These are phyloP conservation scores for Labroides dimidiatus DNA, from an alignment of 2,797 vertebrate genomes.

Conservation along the genomic window DNA sequence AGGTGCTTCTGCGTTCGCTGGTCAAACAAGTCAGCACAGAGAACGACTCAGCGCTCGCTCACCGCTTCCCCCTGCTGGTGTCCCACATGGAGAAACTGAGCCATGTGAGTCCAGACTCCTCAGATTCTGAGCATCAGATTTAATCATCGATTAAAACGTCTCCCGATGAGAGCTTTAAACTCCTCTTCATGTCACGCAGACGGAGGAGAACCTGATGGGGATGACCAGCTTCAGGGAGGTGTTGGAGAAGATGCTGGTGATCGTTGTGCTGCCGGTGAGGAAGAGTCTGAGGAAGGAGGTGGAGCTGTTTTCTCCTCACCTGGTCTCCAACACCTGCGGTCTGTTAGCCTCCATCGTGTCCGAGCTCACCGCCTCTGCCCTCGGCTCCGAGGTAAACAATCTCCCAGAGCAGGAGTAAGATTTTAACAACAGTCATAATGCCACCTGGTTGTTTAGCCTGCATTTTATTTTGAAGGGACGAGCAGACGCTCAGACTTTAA, in stretches of 20 bases:
- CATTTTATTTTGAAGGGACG: too few relatives aligned
- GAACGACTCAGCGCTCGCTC: slow-evolving; percentile 96
- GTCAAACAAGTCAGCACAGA: slow-evolving; percentile 99
- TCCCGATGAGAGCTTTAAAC: too few relatives aligned
- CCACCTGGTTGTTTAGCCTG: too few relatives aligned
- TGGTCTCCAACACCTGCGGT: slow-evolving; percentile 98
- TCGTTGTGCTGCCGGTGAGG: slow-evolving; percentile 96
- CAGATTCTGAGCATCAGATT: too few relatives aligned
- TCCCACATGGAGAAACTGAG: slow-evolving; percentile 99
- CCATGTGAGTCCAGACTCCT: slow-evolving; percentile 84
- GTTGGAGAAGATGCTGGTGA: slow-evolving; percentile 98
- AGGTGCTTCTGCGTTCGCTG: slow-evolving; percentile 93
- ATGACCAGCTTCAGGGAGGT: slow-evolving; percentile 99
- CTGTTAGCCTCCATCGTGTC: slow-evolving; percentile 97
- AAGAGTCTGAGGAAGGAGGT: slow-evolving; percentile 96
- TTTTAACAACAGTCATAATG: too few relatives aligned
- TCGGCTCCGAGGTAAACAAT: slow-evolving; percentile 94
- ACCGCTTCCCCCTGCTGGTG: slow-evolving; percentile 97
- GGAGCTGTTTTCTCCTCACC: slow-evolving; percentile 96
- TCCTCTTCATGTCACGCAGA: slow-evolving; percentile 74
- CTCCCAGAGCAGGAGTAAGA: too few relatives aligned
- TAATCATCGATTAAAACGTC: too few relatives aligned
- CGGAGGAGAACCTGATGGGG: slow-evolving; percentile 96
- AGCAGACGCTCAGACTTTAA: too few relatives aligned
- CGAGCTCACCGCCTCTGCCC: slow-evolving; percentile 96